Conservation (phyloP, 2,113 vertebrate genomes). For the Microcebus murinus region DNA sequence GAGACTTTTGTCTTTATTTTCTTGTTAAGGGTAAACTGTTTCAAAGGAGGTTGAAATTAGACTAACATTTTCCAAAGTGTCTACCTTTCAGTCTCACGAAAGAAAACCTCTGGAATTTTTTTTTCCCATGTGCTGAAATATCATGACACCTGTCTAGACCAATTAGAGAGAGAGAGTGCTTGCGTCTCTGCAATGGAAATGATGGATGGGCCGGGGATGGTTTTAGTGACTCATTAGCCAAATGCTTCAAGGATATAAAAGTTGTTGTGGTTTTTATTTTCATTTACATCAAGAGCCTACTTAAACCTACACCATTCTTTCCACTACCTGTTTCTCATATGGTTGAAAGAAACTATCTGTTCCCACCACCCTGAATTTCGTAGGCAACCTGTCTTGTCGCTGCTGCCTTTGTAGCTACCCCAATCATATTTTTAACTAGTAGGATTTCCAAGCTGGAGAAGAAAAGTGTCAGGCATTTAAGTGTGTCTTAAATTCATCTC, state of each 20-base stretch:
- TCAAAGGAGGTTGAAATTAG: slow-evolving; percentile 62
- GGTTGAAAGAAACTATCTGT: not conserved
- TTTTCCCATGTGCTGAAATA: slow-evolving; percentile 50
- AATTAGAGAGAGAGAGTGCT: not conserved
- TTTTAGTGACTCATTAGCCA: slow-evolving; percentile 80
- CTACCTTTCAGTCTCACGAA: slow-evolving; percentile 51
- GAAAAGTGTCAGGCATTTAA: slow-evolving; percentile 58
- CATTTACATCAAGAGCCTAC: slow-evolving; percentile 73
- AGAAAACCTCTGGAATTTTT: slow-evolving; percentile 21
- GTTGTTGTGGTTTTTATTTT: slow-evolving; percentile 78
- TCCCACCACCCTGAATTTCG: not conserved
- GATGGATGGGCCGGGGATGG: slow-evolving; percentile 67
- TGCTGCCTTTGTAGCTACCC: not conserved
- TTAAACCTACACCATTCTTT: slow-evolving; percentile 52
- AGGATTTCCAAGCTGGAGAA: not conserved
- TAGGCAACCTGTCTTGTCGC: not conserved
- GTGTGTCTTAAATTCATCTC: slow-evolving; percentile 67
- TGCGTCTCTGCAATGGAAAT: slow-evolving; percentile 58
- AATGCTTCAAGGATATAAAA: slow-evolving; percentile 75
- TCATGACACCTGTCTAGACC: slow-evolving; percentile 58
- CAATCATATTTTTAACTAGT: slow-evolving; percentile 52
- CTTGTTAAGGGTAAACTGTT: slow-evolving; percentile 58
- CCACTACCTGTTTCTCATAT: slow-evolving; percentile 54
- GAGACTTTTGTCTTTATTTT: slow-evolving; percentile 56
- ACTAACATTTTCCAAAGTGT: slow-evolving; percentile 3